phyloP scores from a whole-genome alignment of 53 echinoderm and acorn worm genomes.

The Luidia sarsii region DNA sequence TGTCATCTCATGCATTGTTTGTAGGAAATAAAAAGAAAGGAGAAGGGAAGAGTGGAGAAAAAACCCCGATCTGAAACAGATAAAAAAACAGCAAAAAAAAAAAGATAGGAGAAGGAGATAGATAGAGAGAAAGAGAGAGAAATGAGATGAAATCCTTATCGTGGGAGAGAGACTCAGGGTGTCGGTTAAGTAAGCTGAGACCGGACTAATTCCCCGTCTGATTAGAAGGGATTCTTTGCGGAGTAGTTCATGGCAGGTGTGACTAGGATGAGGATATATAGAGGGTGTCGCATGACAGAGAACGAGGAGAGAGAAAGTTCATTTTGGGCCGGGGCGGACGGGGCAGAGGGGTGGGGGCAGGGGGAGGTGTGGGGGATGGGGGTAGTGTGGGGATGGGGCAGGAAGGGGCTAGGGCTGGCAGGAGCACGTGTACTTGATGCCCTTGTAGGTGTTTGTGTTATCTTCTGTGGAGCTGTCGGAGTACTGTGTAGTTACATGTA shows the following conservation, averaged over 20 bases:
- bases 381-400: not conserved
- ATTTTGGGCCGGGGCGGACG: not conserved
- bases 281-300: constrained; percentile 30
- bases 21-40: too few species aligned
- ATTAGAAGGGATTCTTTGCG: constrained; percentile 17
- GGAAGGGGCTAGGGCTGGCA: too few species aligned
- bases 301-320: constrained; percentile 15
- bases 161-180: not conserved
- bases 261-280: constrained; percentile 22
- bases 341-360: not conserved
- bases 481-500: too few species aligned
- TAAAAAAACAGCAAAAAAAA: too few species aligned
- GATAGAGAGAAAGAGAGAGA: not conserved
- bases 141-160: constrained; percentile 20
- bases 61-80: too few species aligned
- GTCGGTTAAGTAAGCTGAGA: constrained; percentile 33
- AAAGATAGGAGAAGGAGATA: too few species aligned
- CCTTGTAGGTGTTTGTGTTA: too few species aligned
- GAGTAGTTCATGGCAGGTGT: constrained; percentile 33
- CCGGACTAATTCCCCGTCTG: constrained; percentile 32
- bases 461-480: too few species aligned
- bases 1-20: too few species aligned
- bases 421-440: too few species aligned
- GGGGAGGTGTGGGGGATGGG: not conserved
- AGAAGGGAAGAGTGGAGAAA: too few species aligned